A percentile compares a stretch with the other conserved stretches of the same genome.
These are phyloP conservation scores for Drosophila prosaltans DNA, from an alignment of 1,140 invertebrate genomes.

Conservation along the genomic window DNA sequence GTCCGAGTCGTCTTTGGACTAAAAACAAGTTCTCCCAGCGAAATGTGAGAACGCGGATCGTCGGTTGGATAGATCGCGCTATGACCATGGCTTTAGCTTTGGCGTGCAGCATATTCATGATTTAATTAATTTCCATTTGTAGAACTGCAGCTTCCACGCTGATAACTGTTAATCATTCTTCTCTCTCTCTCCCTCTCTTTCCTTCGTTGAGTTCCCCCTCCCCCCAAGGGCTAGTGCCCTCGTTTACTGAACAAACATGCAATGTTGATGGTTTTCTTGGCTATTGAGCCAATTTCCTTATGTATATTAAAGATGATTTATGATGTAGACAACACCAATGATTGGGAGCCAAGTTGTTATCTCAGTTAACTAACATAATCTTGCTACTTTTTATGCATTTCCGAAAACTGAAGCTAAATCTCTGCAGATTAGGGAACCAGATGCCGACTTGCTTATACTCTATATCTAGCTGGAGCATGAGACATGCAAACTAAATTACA, in stretches of 20 bases:
- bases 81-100: slow-evolving; percentile 19
- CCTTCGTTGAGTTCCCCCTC: not conserved
- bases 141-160: slow-evolving; percentile 60
- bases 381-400: slow-evolving; percentile 17
- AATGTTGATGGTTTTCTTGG: slow-evolving; percentile 17
- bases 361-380: slow-evolving; percentile 58
- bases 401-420: not conserved
- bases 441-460: not conserved
- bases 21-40: slow-evolving; percentile 64
- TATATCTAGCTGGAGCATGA: not conserved
- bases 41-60: slow-evolving; percentile 41
- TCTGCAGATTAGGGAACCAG: not conserved
- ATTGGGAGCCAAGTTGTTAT: slow-evolving; percentile 62
- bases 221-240: slow-evolving; percentile 45
- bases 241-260: slow-evolving; percentile 37
- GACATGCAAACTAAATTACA: too few relatives aligned
- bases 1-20: slow-evolving; percentile 24
- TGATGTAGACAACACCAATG: slow-evolving; percentile 33
- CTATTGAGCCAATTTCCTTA: slow-evolving; percentile 48
- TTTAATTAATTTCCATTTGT: slow-evolving; percentile 77
- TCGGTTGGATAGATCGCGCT: slow-evolving; percentile 24
- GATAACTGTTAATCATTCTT: slow-evolving; percentile 59
- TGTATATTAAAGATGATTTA: slow-evolving; percentile 48
- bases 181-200: not conserved
- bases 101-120: slow-evolving; percentile 67